phyloP scores from a whole-genome alignment of 1,140 invertebrate species.

The Drosophila subobscura region DNA sequence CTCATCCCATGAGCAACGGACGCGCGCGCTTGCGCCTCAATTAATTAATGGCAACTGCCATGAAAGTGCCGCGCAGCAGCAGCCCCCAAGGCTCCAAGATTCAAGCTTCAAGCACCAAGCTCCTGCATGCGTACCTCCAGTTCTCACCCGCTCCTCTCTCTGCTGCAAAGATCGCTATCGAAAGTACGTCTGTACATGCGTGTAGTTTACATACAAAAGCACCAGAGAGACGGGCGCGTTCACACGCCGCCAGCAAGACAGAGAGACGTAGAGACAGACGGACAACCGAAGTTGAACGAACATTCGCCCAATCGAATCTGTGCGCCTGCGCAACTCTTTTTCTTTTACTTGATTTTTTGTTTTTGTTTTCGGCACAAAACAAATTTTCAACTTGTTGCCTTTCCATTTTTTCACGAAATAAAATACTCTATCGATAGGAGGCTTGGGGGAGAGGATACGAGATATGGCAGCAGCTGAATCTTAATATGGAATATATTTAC shows the following conservation, averaged over 20 bases:
- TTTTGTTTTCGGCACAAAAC: conserved; percentile 37
- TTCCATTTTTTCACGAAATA: conserved; percentile 29
- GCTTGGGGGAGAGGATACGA: neutral
- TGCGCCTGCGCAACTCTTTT: conserved; percentile 38
- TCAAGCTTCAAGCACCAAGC: conserved; percentile 2
- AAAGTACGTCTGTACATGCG: conserved; percentile 79
- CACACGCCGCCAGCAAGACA: conserved; percentile 56
- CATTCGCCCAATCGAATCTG: conserved; percentile 46
- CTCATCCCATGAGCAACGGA: conserved; percentile 32
- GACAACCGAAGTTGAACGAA: conserved; percentile 26
- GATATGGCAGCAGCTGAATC: too few relatives aligned
- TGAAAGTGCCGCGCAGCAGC: conserved; percentile 65
- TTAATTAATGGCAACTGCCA: conserved; percentile 78
- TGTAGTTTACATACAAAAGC: conserved; percentile 76
- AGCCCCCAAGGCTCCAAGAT: conserved; percentile 17
- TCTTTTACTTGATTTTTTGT: too few relatives aligned
- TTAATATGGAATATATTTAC: too few relatives aligned
- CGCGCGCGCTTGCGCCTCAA: conserved; percentile 67
- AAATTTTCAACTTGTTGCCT: conserved; percentile 44
- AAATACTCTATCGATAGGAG: conserved; percentile 34
- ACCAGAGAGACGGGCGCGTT: conserved; percentile 48
- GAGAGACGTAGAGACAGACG: neutral
- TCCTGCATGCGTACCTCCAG: neutral
- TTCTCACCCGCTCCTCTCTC: neutral
- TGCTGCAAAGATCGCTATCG: conserved; percentile 69